Conservation (phyloP, 1,140 invertebrate genomes). For the Cydia pomonella region DNA sequence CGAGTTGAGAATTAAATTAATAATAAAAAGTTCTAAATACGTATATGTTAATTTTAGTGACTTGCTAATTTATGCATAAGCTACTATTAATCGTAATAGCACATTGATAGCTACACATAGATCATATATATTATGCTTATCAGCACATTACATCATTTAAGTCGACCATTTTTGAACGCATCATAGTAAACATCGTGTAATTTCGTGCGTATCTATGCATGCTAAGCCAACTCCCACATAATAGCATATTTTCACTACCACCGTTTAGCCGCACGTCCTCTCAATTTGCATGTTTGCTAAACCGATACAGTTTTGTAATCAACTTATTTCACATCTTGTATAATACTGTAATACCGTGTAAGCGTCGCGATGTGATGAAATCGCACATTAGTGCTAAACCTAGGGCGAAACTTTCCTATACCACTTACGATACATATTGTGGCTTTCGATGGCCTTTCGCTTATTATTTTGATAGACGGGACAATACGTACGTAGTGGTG, state of each 20-base stretch:
- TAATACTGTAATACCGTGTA: constrained; percentile 7
- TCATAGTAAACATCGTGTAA: constrained; percentile 15
- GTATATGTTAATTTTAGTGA: no score
- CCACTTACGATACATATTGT: constrained; percentile 26
- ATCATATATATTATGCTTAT: background rate
- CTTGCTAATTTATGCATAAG: no score
- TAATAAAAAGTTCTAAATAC: no score
- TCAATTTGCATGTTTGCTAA: constrained; percentile 24
- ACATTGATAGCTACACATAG: background rate
- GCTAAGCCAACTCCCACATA: constrained; percentile 20
- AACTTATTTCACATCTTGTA: constrained; percentile 24
- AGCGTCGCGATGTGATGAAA: constrained; percentile 6
- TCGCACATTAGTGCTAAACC: constrained; percentile 7
- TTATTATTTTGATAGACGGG: constrained; percentile 32
- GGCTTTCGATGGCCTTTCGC: constrained; percentile 21
- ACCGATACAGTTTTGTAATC: constrained; percentile 28
- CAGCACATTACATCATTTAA: background rate
- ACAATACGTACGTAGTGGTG: constrained; percentile 19
- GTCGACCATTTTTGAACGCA: constrained; percentile 11
- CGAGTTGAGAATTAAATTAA: no score
- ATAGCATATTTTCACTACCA: constrained; percentile 19
- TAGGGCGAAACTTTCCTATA: constrained; percentile 16
- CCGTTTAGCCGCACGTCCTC: constrained; percentile 1
- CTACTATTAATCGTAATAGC: background rate
- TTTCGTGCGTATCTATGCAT: constrained; percentile 10